Evolutionary conservation across 2,797 vertebrate species (phyloP), one percentile per base, ranked within the genome.

Genomic region (Neostethus bicornis): DNA sequence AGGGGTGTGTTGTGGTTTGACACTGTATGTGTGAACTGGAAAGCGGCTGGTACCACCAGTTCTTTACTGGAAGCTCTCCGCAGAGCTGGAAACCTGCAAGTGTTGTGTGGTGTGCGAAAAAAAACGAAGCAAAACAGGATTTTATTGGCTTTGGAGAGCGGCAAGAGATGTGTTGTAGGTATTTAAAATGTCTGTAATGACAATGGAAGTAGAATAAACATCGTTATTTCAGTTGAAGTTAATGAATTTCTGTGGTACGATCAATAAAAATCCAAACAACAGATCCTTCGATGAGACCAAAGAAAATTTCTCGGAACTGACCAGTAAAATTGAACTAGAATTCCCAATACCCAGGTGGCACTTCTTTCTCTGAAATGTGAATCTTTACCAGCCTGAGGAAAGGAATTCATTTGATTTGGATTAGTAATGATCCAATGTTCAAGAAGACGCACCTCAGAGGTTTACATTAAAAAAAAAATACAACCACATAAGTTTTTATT

Each of bases 1-100:
- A 3, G 23, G 74, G 71, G 75, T 73, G 73, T 81, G 81, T 85
- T 87, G 84, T 74, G 86, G 87, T 89, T 85, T 85, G 69, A 82
- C 77, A 74, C 75, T 45, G 39, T 64, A 52, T 75, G 74, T 68
- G 66, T 70, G 56, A 79, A 80, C 78, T 84, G 77, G 75, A 80
- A 81, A 81, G 73, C 52, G 42, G 62, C 71, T 67, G 74, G 75
- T 75, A 61, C 56, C 77, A 82, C 70, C 79, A 65, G 76, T 77
- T 79, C 53, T 70, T 88, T 83, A 81, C 84, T 85, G 87, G 84
- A 86, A 90, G 70, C 72, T 42, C 63, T 50, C 66, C 51, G 76
- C 52, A 65, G 56, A 48, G 70, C 63, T 53, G 57, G 51, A 80
- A 62, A 48, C 31, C 0, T 72, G 48, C 56, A 60, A 79, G 51